phyloP scores from a whole-genome alignment of 64 coral and sea anemone genomes.

The Astreopora myriophthalma region DNA sequence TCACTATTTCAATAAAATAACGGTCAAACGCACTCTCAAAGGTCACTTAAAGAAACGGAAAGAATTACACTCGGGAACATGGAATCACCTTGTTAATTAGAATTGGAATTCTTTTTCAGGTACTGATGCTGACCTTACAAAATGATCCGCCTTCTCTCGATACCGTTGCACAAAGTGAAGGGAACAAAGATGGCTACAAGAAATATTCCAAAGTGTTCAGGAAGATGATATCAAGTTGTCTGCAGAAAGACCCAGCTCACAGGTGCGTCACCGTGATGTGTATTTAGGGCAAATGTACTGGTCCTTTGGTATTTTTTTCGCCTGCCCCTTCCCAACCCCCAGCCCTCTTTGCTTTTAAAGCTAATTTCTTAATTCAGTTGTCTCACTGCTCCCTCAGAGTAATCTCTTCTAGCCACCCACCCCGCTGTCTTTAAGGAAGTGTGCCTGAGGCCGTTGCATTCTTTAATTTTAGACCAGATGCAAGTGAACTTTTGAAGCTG shows the following conservation, averaged over 20 bases:
- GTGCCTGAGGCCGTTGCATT: neutral
- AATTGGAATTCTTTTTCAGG: conserved; percentile 9
- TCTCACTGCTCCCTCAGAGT: too few relatives aligned
- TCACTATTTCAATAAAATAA: too few relatives aligned
- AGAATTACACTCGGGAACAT: too few relatives aligned
- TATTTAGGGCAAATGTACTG: too few relatives aligned
- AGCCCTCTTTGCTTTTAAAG: too few relatives aligned
- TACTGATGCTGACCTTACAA: conserved; percentile 94
- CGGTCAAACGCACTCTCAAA: too few relatives aligned
- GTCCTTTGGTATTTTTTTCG: too few relatives aligned
- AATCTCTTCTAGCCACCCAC: too few relatives aligned
- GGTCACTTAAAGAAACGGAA: too few relatives aligned
- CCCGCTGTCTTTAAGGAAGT: neutral
- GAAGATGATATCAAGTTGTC: conserved; percentile 85
- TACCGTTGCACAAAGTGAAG: conserved; percentile 61
- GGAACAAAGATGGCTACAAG: conserved; percentile 84
- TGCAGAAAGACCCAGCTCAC: conserved; percentile 84
- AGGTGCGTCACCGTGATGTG: conserved; percentile 53
- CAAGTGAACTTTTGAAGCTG: conserved; percentile 91
- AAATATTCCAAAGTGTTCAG: conserved; percentile 91
- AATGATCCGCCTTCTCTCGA: conserved; percentile 97
- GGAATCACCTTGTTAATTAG: too few relatives aligned
- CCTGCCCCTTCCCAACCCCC: too few relatives aligned
- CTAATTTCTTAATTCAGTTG: too few relatives aligned
- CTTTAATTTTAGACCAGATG: conserved; percentile 81